These are phyloP conservation scores for Pogoniulus pusillus DNA, from an alignment of 2,797 vertebrate genomes.

Conservation along the genomic window DNA sequence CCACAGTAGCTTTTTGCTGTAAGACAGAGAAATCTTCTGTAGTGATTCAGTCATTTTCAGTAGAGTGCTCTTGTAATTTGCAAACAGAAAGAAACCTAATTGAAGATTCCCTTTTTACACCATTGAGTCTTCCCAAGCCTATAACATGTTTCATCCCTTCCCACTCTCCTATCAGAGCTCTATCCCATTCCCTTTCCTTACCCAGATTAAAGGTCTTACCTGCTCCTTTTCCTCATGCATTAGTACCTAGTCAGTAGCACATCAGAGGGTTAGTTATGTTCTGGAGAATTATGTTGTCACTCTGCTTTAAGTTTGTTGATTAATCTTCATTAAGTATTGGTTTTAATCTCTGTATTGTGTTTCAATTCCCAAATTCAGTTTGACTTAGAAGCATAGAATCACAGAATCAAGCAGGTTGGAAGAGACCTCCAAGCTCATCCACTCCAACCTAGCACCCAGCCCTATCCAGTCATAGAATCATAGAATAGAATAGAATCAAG, in stretches of 20 bases:
- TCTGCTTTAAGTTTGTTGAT: constrained; percentile 42
- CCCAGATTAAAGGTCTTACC: constrained; percentile 58
- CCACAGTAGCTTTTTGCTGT: neutral
- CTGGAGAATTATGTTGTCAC: constrained; percentile 17
- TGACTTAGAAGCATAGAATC: no score
- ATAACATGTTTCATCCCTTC: constrained; percentile 33
- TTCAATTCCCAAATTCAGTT: neutral
- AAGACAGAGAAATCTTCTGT: neutral
- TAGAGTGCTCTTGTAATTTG: constrained; percentile 18
- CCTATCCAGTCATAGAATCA: no score
- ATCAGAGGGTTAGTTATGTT: constrained; percentile 45
- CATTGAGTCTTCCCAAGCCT: constrained; percentile 55
- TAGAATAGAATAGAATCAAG: no score
- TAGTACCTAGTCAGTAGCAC: constrained; percentile 50
- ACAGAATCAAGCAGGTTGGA: no score
- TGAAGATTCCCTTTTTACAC: constrained; percentile 43
- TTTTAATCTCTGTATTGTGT: neutral
- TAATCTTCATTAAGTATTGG: neutral
- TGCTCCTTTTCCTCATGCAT: constrained; percentile 58
- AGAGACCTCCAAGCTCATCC: no score
- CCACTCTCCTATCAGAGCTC: neutral
- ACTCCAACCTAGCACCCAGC: no score
- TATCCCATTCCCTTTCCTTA: constrained; percentile 58
- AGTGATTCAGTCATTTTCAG: neutral
- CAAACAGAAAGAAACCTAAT: constrained; percentile 63